Percentiles rank a stretch among this genome's conserved stretches.
These are phyloP conservation scores for Lepus oiostolus DNA, from an alignment of 2,797 vertebrate species.

Conservation along the genomic window DNA sequence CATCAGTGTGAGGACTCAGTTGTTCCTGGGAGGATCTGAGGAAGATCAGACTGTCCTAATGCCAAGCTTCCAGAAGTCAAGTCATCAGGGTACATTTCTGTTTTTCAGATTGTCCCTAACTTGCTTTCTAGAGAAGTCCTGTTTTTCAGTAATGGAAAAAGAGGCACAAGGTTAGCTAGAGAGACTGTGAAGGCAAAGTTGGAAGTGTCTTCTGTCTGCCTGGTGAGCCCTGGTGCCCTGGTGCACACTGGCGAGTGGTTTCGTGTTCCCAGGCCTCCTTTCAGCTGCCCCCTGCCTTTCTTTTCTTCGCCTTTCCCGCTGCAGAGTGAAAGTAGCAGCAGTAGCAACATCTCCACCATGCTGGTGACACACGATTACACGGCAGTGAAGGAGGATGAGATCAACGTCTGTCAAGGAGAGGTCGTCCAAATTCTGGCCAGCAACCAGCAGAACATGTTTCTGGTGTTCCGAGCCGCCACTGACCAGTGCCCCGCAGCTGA, in stretches of 20 bases:
- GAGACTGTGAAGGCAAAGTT: not conserved
- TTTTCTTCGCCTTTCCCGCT: not conserved
- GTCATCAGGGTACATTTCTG: not conserved
- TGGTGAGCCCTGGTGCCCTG: rapidly evolving
- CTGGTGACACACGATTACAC: constrained; percentile 99
- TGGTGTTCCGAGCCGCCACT: constrained; percentile 99
- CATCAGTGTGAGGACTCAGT: rapidly evolving
- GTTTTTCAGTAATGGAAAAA: not conserved
- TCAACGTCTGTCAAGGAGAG: constrained; percentile 98
- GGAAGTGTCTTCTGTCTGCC: not conserved
- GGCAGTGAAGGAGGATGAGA: constrained; percentile 99
- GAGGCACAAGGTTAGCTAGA: not conserved
- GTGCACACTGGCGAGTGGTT: rapidly evolving
- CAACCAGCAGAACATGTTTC: constrained; percentile 99
- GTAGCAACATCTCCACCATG: constrained; percentile 99
- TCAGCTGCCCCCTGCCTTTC: constrained; percentile 61
- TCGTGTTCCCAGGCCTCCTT: rapidly evolving
- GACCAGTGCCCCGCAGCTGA: constrained; percentile 98
- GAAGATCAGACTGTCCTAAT: not conserved
- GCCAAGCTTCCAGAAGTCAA: not conserved
- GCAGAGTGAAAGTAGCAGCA: constrained; percentile 99
- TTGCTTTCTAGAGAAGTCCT: not conserved
- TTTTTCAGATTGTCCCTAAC: not conserved
- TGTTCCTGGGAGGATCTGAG: rapidly evolving
- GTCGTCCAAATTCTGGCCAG: constrained; percentile 99